phyloP scores from a whole-genome alignment of 2,797 vertebrate species.

The Helostoma temminkii region DNA sequence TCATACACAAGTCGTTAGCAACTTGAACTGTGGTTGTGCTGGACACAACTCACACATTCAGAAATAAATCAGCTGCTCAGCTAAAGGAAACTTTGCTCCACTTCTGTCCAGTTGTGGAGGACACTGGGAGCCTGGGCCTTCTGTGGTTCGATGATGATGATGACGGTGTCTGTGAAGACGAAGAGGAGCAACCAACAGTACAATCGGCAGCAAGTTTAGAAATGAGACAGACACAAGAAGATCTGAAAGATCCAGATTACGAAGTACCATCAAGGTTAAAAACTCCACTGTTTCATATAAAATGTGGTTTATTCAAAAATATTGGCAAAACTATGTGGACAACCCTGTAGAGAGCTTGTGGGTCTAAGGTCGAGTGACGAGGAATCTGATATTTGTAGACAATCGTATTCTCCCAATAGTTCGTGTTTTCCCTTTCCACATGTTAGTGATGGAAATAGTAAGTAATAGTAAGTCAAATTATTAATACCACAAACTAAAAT shows the following conservation, averaged over 20 bases:
- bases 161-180: background rate
- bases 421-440: no score
- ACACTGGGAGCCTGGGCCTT: conserved; percentile 8
- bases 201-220: background rate
- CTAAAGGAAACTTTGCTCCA: background rate
- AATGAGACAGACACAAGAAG: conserved; percentile 12
- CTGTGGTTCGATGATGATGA: conserved; percentile 11
- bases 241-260: conserved; percentile 47
- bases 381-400: no score
- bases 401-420: no score
- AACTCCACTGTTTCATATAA: background rate
- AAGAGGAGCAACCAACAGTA: background rate
- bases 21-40: background rate
- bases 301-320: no score
- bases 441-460: no score
- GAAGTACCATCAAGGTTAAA: conserved; percentile 41
- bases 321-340: no score
- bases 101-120: conserved; percentile 29
- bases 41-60: no score
- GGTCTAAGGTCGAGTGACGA: no score
- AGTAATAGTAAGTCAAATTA: no score
- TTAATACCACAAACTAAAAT: no score
- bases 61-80: no score
- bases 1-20: background rate
- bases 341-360: no score